Conservation (phyloP, 2,113 vertebrate species). For the Phyllostomus discolor region DNA sequence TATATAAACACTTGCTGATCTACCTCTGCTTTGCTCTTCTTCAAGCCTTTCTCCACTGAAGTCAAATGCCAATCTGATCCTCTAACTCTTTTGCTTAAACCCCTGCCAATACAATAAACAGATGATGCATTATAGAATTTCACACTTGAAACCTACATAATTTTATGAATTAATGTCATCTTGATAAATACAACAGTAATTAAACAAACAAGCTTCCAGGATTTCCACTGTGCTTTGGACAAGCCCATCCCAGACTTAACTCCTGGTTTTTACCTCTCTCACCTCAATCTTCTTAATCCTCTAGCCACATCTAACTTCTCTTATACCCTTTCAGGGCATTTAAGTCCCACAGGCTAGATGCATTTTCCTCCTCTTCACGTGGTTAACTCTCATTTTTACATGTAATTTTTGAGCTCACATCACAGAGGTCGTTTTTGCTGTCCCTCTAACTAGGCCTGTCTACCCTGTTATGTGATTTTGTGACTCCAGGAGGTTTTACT, state of each 20-base stretch:
- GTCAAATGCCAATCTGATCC: neutral
- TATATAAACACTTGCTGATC: neutral
- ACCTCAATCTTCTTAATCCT: rapidly evolving
- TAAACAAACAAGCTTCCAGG: no score
- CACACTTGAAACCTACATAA: neutral
- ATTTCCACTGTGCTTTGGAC: neutral
- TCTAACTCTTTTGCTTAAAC: neutral
- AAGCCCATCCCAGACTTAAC: no score
- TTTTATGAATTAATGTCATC: no score
- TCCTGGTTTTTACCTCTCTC: neutral
- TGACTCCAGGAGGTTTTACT: neutral
- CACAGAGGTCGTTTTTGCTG: neutral
- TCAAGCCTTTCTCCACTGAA: neutral
- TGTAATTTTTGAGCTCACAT: neutral
- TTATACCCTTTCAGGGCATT: neutral
- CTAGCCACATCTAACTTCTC: neutral
- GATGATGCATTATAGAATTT: neutral
- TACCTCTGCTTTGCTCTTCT: neutral
- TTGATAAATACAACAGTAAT: neutral
- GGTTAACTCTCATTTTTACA: neutral
- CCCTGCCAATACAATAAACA: neutral
- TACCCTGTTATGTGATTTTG: neutral
- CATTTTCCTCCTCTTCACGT: neutral
- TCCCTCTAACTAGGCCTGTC: neutral
- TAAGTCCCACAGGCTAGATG: neutral